Conservation (phyloP, 2,113 vertebrate species). For the Cebus imitator region DNA sequence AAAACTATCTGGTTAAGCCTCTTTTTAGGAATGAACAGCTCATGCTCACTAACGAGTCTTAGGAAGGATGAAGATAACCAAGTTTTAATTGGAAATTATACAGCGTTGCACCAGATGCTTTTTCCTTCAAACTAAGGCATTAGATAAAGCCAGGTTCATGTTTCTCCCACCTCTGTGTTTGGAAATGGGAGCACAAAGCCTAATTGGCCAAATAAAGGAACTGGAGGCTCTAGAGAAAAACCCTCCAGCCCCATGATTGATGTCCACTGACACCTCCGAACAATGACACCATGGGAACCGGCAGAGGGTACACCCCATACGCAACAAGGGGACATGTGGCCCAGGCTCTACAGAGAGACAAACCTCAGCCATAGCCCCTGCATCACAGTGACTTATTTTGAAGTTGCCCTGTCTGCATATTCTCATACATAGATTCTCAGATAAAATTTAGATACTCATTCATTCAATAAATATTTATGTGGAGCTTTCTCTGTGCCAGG, state of each 20-base stretch:
- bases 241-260: conserved; percentile 32
- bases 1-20: conserved; percentile 49
- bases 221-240: conserved; percentile 28
- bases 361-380: fast-evolving
- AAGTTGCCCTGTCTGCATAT: background rate
- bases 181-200: conserved; percentile 61
- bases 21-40: conserved; percentile 37
- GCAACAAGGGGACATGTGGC: background rate
- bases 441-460: background rate
- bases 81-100: conserved; percentile 58
- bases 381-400: no score
- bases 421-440: background rate
- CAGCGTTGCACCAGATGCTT: background rate
- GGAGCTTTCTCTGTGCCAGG: background rate
- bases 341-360: background rate
- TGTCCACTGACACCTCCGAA: conserved; percentile 6
- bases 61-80: conserved; percentile 3
- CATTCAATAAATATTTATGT: background rate
- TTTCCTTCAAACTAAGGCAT: conserved; percentile 48
- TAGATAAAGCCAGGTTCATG: conserved; percentile 56
- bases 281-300: conserved; percentile 54
- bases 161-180: conserved; percentile 56
- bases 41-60: background rate
- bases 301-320: background rate
- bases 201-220: conserved; percentile 49